Conservation (phyloP, 2,888 invertebrate species). For the Margaritifera margaritifera region DNA sequence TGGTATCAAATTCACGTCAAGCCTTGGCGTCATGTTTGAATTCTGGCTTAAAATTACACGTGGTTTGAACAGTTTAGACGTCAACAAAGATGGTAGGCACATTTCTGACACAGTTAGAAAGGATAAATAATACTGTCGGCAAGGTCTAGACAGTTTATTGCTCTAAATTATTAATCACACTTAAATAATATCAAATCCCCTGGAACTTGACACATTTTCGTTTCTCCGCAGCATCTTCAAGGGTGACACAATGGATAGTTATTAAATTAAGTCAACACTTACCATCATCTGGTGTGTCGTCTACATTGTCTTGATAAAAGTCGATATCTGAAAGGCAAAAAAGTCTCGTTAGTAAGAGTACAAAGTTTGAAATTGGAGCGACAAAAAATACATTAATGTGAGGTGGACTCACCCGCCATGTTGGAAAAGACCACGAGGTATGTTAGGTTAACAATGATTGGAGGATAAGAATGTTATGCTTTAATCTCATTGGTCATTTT, state of each 20-base stretch:
- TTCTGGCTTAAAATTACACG: slow-evolving; percentile 54
- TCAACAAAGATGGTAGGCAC: no score
- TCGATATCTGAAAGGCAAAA: slow-evolving; percentile 68
- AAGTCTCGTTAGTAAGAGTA: slow-evolving; percentile 45
- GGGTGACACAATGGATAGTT: slow-evolving; percentile 46
- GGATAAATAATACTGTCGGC: no score
- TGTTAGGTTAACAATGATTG: slow-evolving; percentile 55
- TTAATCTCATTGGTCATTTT: slow-evolving; percentile 55
- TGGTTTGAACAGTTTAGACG: slow-evolving; percentile 20
- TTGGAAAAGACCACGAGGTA: slow-evolving; percentile 69
- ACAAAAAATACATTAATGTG: slow-evolving; percentile 63
- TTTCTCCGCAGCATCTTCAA: slow-evolving; percentile 53
- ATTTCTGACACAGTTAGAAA: no score
- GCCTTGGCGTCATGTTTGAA: slow-evolving; percentile 65
- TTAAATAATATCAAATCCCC: slow-evolving; percentile 25
- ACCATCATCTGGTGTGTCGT: slow-evolving; percentile 66
- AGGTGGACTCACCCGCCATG: slow-evolving; percentile 71
- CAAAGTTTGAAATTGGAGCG: slow-evolving; percentile 57
- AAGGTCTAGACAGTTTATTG: no score
- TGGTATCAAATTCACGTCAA: slow-evolving; percentile 59
- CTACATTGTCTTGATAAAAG: slow-evolving; percentile 65
- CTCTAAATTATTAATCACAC: slow-evolving; percentile 4
- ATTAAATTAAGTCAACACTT: slow-evolving; percentile 45
- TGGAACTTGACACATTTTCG: slow-evolving; percentile 50
- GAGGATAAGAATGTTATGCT: slow-evolving; percentile 38